These are phyloP conservation scores for Coelinius sp. DNA, from an alignment of 2,888 invertebrate species.

Conservation along the genomic window DNA sequence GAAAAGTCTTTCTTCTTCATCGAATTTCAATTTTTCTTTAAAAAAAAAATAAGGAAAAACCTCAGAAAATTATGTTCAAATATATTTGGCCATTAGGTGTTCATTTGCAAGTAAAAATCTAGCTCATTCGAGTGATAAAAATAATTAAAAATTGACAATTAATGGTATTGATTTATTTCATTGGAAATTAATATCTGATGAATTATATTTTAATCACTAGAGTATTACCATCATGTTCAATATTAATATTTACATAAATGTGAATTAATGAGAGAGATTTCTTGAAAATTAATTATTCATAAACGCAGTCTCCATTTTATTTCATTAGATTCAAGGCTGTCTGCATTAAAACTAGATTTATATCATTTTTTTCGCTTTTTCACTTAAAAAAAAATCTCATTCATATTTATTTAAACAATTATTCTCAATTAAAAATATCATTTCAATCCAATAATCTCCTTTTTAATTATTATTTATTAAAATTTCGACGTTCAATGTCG, in stretches of 20 bases:
- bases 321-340: background rate
- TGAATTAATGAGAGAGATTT: background rate
- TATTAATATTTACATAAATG: background rate
- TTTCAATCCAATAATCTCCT: background rate
- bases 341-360: background rate
- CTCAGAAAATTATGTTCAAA: background rate
- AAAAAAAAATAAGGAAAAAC: background rate
- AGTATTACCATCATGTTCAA: conserved; percentile 14
- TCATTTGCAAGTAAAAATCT: conserved; percentile 48
- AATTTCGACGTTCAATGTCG: conserved; percentile 12
- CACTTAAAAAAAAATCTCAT: no score
- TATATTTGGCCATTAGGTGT: conserved; percentile 53
- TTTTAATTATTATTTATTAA: conserved; percentile 3
- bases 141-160: background rate
- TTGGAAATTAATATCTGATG: background rate
- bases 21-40: background rate
- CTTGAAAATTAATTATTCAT: background rate
- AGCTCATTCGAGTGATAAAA: background rate
- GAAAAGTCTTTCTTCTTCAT: conserved; percentile 15
- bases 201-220: background rate
- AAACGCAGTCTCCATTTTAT: background rate
- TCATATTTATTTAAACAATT: background rate
- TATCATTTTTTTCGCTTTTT: background rate
- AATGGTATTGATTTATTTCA: conserved; percentile 4
- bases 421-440: background rate